Conservation (phyloP, 1,140 invertebrate species). For the Platorchestia sp. region DNA sequence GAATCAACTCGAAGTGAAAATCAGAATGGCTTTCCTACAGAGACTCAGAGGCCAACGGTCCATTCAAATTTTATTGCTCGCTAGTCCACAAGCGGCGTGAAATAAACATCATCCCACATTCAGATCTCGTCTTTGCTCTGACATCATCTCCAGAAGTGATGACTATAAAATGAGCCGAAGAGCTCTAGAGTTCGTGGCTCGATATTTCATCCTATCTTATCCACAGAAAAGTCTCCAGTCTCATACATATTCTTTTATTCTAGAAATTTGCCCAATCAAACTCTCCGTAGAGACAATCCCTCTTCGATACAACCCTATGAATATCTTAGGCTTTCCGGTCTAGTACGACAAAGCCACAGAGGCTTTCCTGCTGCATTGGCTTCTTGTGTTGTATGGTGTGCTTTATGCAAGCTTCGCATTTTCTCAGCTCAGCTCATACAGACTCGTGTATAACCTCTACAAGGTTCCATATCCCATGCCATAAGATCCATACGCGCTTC, state of each 20-base stretch:
- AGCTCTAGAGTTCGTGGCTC: not conserved
- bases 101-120: constrained; percentile 27
- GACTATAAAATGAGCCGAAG: constrained; percentile 34
- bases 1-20: not conserved
- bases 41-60: not conserved
- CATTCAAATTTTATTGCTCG: not conserved
- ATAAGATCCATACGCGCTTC: not conserved
- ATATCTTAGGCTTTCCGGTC: constrained; percentile 49
- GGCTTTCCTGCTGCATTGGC: not conserved
- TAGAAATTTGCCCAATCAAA: constrained; percentile 34
- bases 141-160: constrained; percentile 40
- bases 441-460: not conserved
- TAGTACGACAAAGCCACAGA: constrained; percentile 19
- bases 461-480: not conserved
- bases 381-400: not conserved
- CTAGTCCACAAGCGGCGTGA: not conserved
- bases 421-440: not conserved
- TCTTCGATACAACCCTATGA: constrained; percentile 53
- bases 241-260: constrained; percentile 54
- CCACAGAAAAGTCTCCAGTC: constrained; percentile 30
- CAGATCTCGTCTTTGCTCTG: constrained; percentile 30
- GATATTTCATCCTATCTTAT: constrained; percentile 33
- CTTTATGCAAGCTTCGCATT: not conserved
- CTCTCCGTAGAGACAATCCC: constrained; percentile 48
- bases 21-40: not conserved